Evolutionary conservation across 2,888 invertebrate genomes (phyloP), one percentile per base, ranked within the genome.

Genomic region (Subacronicta megacephala): DNA sequence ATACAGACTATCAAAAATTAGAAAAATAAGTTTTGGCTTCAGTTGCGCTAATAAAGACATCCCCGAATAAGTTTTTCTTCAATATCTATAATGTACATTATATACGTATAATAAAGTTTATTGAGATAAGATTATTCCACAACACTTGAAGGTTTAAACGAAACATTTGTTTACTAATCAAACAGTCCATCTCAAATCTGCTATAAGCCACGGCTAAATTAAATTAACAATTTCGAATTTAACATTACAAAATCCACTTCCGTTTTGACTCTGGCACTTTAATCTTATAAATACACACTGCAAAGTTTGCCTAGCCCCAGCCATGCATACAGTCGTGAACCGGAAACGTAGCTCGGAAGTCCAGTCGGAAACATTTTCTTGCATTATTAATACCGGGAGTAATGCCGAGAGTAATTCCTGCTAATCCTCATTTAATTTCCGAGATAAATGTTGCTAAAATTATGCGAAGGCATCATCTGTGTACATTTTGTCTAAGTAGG

Each of bases 351-450:
- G 37, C 18, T 43, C 63, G 42, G 44, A 49, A 51, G 58, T 43
- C 60, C 58, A 55, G 50, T 55, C 31, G 35, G 38, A 49, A 60
- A 46, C 53, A 51, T 62, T 62, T 65, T 55, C 56, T 70, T 72
- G 58, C 58, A 73, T 67, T 75, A 79, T 76, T 77, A 78, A 72
- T 58, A 43, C 33, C 50, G 29, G 17, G 17, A 23, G 37, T 40
- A 42, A 51, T 50, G 31, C 41, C 50, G 9, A 36, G 36, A 17
- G 26, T 66, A 67, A 64, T 55, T 49, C 62, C 23, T 18, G 26
- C 23, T 66, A 70, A 72, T 72, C 59, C 64, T 20, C 15, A 20
- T 49, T 74, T 74, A 59, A 66, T 72, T 72, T 74, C 60, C 60
- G 52, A 46, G 18, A 44, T 57, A 51, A 56, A 56, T 51, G 33